phyloP scores from a whole-genome alignment of 2,113 vertebrate species.

The Hemibagrus wyckioides region DNA sequence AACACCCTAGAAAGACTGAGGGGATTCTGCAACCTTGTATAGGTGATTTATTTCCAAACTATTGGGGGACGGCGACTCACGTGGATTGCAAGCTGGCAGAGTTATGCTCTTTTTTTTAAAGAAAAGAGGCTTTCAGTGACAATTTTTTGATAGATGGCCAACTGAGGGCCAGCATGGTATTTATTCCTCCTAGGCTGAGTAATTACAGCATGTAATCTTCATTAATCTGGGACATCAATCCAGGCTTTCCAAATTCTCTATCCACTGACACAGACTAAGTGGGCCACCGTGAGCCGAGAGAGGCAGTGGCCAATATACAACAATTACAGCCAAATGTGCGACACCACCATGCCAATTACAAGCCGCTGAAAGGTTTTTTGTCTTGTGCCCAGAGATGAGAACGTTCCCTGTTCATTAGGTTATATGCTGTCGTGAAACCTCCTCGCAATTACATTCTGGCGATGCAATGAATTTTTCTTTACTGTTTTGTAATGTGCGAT shows the following conservation, averaged over 20 bases:
- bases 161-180: slow-evolving; percentile 63
- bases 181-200: slow-evolving; percentile 63
- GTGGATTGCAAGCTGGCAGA: background rate
- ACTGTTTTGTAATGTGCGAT: background rate
- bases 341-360: slow-evolving; percentile 48
- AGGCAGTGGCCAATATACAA: slow-evolving; percentile 25
- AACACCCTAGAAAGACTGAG: background rate
- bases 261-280: slow-evolving; percentile 45
- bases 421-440: background rate
- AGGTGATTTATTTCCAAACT: background rate
- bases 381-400: background rate
- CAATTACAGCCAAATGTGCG: slow-evolving; percentile 53
- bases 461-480: background rate
- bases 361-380: slow-evolving; percentile 35
- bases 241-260: slow-evolving; percentile 63
- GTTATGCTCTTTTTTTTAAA: background rate
- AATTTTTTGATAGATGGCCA: slow-evolving; percentile 69
- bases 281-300: background rate
- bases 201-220: slow-evolving; percentile 71
- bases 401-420: slow-evolving; percentile 25
- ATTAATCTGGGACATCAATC: slow-evolving; percentile 75
- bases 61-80: background rate
- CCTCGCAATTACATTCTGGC: background rate
- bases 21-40: background rate
- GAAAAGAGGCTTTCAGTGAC: too few relatives aligned